Base-by-base conservation (phyloP, 1,140 invertebrate genomes). In the Centruroides sculpturatus region DNA sequence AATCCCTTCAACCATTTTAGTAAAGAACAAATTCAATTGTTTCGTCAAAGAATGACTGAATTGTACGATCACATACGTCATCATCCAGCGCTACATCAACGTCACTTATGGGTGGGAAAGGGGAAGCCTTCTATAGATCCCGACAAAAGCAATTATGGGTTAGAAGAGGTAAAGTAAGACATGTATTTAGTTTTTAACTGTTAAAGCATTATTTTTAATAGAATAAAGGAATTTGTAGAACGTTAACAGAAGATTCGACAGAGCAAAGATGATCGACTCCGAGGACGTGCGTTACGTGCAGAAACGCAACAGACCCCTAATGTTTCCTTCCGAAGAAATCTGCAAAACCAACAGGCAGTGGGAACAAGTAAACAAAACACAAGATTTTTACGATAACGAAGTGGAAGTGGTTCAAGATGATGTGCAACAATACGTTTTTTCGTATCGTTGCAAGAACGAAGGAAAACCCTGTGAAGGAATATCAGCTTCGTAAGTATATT, bases 291-390 rank as follows among this genome's bases (percentile, higher is more conserved):
- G 41, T 8, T 11, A 35, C 35, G n/a, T 23, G 13, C 54, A 13
- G 34, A 64, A 64, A n/a, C 59, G 59, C n/a, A 35, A 47, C 1
- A 55, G 48, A 47, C 34, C 47, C 7, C 49, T 49, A 23, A 34
- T 36, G 12, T 65, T 65, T 55, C 68, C 68, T 51, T 59, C 66
- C 3, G 66, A 69, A 55, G 68, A 69, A 55, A 68, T 69, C 53
- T 69, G 68, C 56, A 62, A 66, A 55, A 67, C 68, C 12, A 62
- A 63, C 48, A 55, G 61, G 2, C 59, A 63, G 35, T 69, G 68
- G 68, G 67, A 69, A 60, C 66, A 66, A 51, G 61, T 67, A 9
- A 68, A 68, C 51, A 56, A 46, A 13, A 68, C 66, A n/a, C 64
- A 68, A n/a, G 65, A 68, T 60, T 61, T 66, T 34, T 65, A 68